phyloP scores from a whole-genome alignment of 1,140 invertebrate species.

The Heliconius nattereri region DNA sequence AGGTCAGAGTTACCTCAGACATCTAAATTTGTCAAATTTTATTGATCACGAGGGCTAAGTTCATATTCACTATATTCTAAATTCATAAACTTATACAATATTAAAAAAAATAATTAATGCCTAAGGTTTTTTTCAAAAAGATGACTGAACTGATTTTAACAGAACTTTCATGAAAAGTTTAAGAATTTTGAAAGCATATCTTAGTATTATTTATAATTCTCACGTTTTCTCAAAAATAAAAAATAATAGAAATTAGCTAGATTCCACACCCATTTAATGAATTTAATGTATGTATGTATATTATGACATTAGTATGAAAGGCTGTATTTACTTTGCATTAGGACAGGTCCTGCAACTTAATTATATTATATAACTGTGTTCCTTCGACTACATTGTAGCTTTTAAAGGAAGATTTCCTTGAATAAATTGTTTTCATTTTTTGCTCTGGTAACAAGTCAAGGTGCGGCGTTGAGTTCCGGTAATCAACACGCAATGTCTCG shows the following conservation, averaged over 20 bases:
- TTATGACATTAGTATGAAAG: background rate
- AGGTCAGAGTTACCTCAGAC: too few species aligned
- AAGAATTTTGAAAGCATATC: background rate
- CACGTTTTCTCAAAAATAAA: background rate
- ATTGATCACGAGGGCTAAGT: too few species aligned
- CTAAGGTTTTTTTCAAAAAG: background rate
- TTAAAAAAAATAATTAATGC: too few species aligned
- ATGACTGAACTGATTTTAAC: background rate
- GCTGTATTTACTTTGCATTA: background rate
- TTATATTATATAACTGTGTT: background rate
- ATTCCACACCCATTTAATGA: background rate
- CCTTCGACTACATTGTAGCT: background rate
- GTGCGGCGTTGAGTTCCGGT: too few species aligned
- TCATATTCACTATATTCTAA: too few species aligned
- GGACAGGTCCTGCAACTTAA: background rate
- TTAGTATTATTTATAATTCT: background rate
- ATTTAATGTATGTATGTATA: background rate
- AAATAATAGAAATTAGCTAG: background rate
- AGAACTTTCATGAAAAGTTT: background rate
- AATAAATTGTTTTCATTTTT: background rate
- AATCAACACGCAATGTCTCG: too few species aligned
- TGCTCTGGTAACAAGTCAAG: too few species aligned
- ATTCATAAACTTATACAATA: too few species aligned
- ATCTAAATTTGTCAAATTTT: too few species aligned
- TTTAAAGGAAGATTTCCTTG: background rate